Conservation (phyloP, 2,113 vertebrate species). For the Lucifuga dentata region DNA sequence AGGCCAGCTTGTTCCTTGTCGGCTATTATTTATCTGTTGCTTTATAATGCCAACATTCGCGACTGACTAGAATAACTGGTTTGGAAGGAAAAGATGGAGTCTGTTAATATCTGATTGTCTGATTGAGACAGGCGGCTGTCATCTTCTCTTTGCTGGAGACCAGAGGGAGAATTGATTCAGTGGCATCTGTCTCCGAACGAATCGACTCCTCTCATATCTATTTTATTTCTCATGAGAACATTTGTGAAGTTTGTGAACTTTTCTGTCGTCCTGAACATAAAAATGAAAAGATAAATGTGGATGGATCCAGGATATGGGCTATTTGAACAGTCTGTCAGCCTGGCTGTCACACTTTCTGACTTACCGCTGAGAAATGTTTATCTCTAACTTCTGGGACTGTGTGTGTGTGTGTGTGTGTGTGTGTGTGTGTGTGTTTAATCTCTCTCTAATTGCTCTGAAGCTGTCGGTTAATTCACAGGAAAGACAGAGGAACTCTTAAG, state of each 20-base stretch:
- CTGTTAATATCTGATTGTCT: not conserved
- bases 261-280: no score
- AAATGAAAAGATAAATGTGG: constrained; percentile 26
- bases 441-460: constrained; percentile 68
- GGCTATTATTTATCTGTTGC: not conserved
- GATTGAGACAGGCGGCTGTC: not conserved
- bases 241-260: constrained; percentile 45
- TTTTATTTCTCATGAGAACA: constrained; percentile 36
- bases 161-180: no score
- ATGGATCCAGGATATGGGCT: constrained; percentile 9
- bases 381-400: constrained; percentile 48
- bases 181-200: no score
- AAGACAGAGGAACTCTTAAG: constrained; percentile 7
- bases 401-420: constrained; percentile 41
- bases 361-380: constrained; percentile 39
- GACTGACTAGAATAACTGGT: not conserved
- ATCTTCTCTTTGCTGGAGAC: no score
- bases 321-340: constrained; percentile 20
- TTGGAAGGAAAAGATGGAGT: not conserved
- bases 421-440: constrained; percentile 63
- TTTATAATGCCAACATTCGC: constrained; percentile 7
- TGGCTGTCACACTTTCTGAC: constrained; percentile 38
- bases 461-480: constrained; percentile 53
- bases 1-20: not conserved
- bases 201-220: not conserved